Base-by-base conservation (phyloP, 2,888 invertebrate genomes). In the Leptopilina syphax region DNA sequence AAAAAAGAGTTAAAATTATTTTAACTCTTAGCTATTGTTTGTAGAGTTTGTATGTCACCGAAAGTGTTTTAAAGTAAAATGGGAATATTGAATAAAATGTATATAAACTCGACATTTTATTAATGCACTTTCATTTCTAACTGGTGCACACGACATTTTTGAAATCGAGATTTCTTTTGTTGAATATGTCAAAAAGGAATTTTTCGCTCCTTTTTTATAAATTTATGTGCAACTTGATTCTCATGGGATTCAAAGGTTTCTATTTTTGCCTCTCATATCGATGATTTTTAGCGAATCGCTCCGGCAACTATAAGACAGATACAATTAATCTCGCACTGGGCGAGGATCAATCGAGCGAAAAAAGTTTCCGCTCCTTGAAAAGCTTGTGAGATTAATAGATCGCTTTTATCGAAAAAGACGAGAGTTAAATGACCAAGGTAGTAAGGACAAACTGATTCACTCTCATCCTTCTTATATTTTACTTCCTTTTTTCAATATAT, bases 381-480 rank as follows among this genome's bases (percentile, higher is more conserved):
- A 83, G 81, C 82, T 79, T 54, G 73, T 18, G 79, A 83, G 84
- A 84, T 84, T 84, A 84, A 84, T 84, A 83, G 83, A 82, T 84
- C 80, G 41, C 82, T 84, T 82, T 82, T 82, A 82, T 81, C 82
- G 80, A 80, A 80, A 78, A 70, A 80, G 84, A 82, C 76, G 79
- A 57, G 77, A 66, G 65, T 65, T 41, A 41, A 34, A 65, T 41
- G 65, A 63, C 68, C 73, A 67, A 78, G 73, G 73, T 78, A 77
- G 34, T 70, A 34, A 57, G 80, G 80, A 80, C 65, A 76, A 78
- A 80, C 82, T 67, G 79, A 79, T 78, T 76, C 70, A 76, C 65
- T 83, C 65, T 83, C 77, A 50, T 78, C 76, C 76, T 73, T 50
- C 76, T 78, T 76, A 34, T 82, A 77, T 73, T 27, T 24, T 8